Evolutionary conservation across 2,888 invertebrate species (phyloP).

Genomic region (Odontothrips loti): DNA sequence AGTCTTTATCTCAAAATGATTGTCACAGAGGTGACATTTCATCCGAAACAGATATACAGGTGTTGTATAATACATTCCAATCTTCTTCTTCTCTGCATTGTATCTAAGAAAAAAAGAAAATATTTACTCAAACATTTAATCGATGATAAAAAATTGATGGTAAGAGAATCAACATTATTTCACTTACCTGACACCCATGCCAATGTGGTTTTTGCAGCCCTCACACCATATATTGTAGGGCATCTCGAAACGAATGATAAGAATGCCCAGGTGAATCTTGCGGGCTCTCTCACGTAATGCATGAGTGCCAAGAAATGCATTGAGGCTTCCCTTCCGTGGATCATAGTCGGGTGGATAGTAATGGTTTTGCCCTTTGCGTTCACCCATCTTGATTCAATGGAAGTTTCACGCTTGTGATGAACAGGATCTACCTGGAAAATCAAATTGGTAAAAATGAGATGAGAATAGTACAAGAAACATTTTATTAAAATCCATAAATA

Average conservation of each 20-base stretch:
- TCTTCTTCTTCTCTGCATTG: slow-evolving; percentile 86
- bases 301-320: slow-evolving; percentile 86
- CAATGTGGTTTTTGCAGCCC: slow-evolving; percentile 96
- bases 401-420: background rate
- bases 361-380: slow-evolving; percentile 94
- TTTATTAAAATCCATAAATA: too few species aligned
- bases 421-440: too few species aligned
- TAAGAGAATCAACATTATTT: background rate
- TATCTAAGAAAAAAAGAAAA: slow-evolving; percentile 56
- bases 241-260: slow-evolving; percentile 98
- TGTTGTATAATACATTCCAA: slow-evolving; percentile 97
- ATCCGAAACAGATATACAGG: slow-evolving; percentile 97
- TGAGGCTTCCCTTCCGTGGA: slow-evolving; percentile 88
- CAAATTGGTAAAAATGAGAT: too few species aligned
- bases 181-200: slow-evolving; percentile 85
- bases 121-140: background rate
- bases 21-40: slow-evolving; percentile 98
- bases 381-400: slow-evolving; percentile 70
- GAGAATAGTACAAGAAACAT: too few species aligned
- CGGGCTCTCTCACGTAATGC: slow-evolving; percentile 91
- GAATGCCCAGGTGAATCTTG: slow-evolving; percentile 92
- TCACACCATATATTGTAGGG: slow-evolving; percentile 99
- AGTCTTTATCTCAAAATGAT: slow-evolving; percentile 96
- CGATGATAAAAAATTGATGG: background rate
- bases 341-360: slow-evolving; percentile 99